A percentile compares a stretch with the other conserved stretches of the same genome.
These are phyloP conservation scores for Ctenicera cuprea DNA, from an alignment of 2,888 invertebrate genomes.

Conservation along the genomic window DNA sequence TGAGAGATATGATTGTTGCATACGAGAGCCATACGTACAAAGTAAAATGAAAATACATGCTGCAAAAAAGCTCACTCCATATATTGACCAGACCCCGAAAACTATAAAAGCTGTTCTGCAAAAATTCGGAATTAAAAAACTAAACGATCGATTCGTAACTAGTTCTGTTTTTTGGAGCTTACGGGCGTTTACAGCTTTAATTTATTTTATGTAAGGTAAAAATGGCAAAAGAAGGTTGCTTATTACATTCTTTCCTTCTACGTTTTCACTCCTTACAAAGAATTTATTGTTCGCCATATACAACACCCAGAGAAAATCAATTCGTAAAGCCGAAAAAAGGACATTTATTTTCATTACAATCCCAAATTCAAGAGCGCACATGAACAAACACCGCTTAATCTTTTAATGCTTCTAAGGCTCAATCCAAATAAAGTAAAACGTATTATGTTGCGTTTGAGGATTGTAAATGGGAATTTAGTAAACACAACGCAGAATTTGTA, in stretches of 20 bases:
- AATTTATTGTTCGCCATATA: not conserved
- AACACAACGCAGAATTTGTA: conserved; percentile 1
- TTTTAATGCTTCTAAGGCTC: conserved; percentile 4
- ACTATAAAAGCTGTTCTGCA: not conserved
- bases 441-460: conserved; percentile 14
- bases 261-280: not conserved
- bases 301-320: not conserved
- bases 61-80: not conserved
- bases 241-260: not conserved
- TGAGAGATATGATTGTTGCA: conserved; percentile 29
- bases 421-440: conserved; percentile 6
- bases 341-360: conserved; percentile 5
- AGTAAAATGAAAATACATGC: conserved; percentile 16
- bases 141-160: too few relatives aligned
- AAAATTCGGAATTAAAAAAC: not conserved
- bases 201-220: not conserved
- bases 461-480: conserved; percentile 9
- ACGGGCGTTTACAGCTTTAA: not conserved
- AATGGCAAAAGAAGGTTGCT: too few relatives aligned
- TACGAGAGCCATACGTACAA: conserved; percentile 24
- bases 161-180: not conserved
- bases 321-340: not conserved
- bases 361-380: conserved; percentile 3
- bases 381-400: conserved; percentile 17
- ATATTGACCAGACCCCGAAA: not conserved